Base-by-base conservation (phyloP, 2,797 vertebrate genomes). In the Phalloptychus januarius region DNA sequence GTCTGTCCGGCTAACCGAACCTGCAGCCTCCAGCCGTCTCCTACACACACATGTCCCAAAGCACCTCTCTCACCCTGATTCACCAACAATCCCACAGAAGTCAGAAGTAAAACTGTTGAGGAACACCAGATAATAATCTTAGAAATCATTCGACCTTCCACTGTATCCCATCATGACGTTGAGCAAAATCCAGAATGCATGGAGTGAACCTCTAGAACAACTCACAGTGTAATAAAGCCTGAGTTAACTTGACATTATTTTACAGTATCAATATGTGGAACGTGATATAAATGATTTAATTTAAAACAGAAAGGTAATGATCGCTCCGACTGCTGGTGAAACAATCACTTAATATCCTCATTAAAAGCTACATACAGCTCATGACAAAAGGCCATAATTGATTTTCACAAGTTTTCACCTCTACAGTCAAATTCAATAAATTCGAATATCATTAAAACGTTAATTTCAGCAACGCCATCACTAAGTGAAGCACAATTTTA, bases 21-120 rank as follows among this genome's bases (percentile, higher is more conserved):
- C 85, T 82, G 82, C 72, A 79, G 82, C 84, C 91, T 79, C 91
- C 74, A 71, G 83, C 87, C 75, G 4, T 87, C 91, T 88, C 91
- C 90, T 80, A 94, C 93, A 87, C 88, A 76, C 72, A 61, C 44
- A 77, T 71, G 84, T 75, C 81, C 80, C 76, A 74, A 58, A 67
- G 71, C 44, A 0, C 81, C 83, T 77, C 85, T 74, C 83, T 79
- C 80, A 79, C 81, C 77, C 75, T 4, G 56, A 65, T 81, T 72
- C 76, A 82, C 74, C 63, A 84, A 71, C 80, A 76, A 7, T 13
- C 72, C 58, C 58, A 72, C 71, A 40, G 61, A 84, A 78, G 79
- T 83, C 78, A 48, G 74, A 74, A 16, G 1, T 54, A 77, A 50
- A 74, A 74, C 50, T 28, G 58, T 8, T 11, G 76, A 70, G 54